These are phyloP conservation scores for Trichopria drosophilae DNA, from an alignment of 2,888 invertebrate species.

Conservation along the genomic window DNA sequence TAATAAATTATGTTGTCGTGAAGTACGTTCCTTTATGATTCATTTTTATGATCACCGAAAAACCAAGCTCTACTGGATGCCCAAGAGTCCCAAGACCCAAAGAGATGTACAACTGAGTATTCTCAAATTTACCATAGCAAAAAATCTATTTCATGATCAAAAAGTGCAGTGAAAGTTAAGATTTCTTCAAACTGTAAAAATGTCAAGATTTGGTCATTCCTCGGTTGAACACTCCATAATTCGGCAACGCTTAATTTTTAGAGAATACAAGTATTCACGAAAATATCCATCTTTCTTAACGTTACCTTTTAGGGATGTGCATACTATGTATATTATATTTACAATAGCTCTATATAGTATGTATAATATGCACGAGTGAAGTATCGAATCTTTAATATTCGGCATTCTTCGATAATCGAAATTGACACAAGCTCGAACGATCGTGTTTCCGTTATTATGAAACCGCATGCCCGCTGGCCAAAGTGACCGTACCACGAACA, in stretches of 20 bases:
- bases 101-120: neutral
- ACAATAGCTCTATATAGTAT: slow-evolving; percentile 11
- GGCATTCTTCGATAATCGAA: slow-evolving; percentile 10
- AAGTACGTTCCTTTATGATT: too few relatives aligned
- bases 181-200: slow-evolving; percentile 5
- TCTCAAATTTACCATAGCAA: slow-evolving; percentile 18
- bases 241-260: slow-evolving; percentile 33
- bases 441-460: too few relatives aligned
- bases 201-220: neutral
- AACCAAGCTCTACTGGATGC: too few relatives aligned
- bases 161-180: slow-evolving; percentile 20
- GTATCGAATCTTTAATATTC: slow-evolving; percentile 10
- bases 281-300: slow-evolving; percentile 36
- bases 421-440: slow-evolving; percentile 20
- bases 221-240: slow-evolving; percentile 23
- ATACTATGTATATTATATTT: slow-evolving; percentile 19
- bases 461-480: too few relatives aligned
- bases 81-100: too few relatives aligned
- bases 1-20: too few relatives aligned
- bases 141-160: slow-evolving; percentile 17
- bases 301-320: slow-evolving; percentile 24
- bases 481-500: too few relatives aligned
- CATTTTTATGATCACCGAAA: too few relatives aligned
- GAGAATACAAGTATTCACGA: slow-evolving; percentile 33
- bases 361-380: slow-evolving; percentile 9